Evolutionary conservation across 2,888 invertebrate genomes (phyloP), one percentile per base, ranked within the genome.

Genomic region (Drosophila anomalata): DNA sequence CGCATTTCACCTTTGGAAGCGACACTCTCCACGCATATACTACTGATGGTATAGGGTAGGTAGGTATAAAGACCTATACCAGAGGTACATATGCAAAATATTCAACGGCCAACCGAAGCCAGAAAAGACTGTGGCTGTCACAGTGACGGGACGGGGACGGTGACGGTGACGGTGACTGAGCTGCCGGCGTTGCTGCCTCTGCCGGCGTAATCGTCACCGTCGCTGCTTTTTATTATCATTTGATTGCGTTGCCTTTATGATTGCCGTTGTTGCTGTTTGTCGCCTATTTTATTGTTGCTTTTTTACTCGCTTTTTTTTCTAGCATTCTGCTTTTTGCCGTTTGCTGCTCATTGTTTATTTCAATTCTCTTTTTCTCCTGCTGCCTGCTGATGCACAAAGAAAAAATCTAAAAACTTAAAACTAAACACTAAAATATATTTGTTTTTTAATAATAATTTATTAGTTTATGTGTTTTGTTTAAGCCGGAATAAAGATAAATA

Each of bases 141-240:
- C 44, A 56, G 60, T 57, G 36, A 5, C 44, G 56, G 31, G 1
- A 1, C 17, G 17, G 17, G 17, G 14, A 41, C 42, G 42, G 60
- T 60, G 36, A n/a, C 44, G 59, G 60, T 57, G 36, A 5, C 44
- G 56, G 31, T 61, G 46, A 47, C 39, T 41, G 39, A 42, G 53
- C 41, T 24, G 51, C 44, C 29, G 66, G 44, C 57, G 41, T 56
- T 48, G 54, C 48, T 57, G 66, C 47, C 55, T 26, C 58, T 12
- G 72, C 46, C 55, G n/a, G 47, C 72, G 73, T 73, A 75, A 71
- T 75, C 76, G 73, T 9, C 63, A 36, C n/a, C 36, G 36, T 36
- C 36, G 88, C 80, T 73, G 78, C 79, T 79, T 87, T 88, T 87
- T 84, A 84, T 88, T 84, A 84, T 84, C 84, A 86, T 87, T 88